Conservation (phyloP, 2,797 vertebrate species). For the Silurus lanzhouensis region DNA sequence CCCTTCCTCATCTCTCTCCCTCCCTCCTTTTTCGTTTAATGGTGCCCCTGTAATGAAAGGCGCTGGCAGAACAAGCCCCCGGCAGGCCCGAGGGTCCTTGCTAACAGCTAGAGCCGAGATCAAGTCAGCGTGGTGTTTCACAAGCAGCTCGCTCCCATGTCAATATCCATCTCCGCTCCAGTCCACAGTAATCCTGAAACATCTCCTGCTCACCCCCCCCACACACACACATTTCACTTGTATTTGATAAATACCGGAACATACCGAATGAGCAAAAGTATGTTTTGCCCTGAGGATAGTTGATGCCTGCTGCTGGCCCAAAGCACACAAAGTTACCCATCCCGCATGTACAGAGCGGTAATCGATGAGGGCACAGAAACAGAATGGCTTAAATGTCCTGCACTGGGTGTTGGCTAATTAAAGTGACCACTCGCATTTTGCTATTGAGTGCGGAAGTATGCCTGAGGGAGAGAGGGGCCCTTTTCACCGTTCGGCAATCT, state of each 20-base stretch:
- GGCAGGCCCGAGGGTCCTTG: conserved; percentile 70
- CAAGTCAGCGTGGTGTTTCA: conserved; percentile 72
- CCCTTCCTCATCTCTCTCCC: conserved; percentile 16
- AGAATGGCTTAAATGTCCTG: conserved; percentile 46
- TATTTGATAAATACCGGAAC: conserved; percentile 55
- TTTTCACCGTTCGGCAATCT: conserved; percentile 64
- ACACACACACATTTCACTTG: conserved; percentile 53
- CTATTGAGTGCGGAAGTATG: conserved; percentile 53
- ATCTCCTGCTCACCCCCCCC: conserved; percentile 46
- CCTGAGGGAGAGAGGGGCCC: conserved; percentile 50
- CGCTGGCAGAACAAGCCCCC: conserved; percentile 66
- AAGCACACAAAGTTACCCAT: conserved; percentile 27
- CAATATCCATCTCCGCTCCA: conserved; percentile 66
- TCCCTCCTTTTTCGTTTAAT: conserved; percentile 64
- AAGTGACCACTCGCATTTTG: conserved; percentile 52
- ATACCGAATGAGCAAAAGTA: conserved; percentile 33
- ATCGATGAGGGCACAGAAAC: conserved; percentile 49
- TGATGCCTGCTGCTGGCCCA: conserved; percentile 1
- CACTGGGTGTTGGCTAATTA: conserved; percentile 52
- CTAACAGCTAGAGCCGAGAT: conserved; percentile 71
- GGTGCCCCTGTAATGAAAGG: conserved; percentile 75
- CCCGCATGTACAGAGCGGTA: conserved; percentile 43
- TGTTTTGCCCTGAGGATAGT: conserved; percentile 28
- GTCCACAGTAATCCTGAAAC: conserved; percentile 70
- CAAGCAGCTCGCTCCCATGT: conserved; percentile 72